These are phyloP conservation scores for Forbesichthys papilliferus DNA, from an alignment of 2,113 vertebrate genomes.

Conservation along the genomic window DNA sequence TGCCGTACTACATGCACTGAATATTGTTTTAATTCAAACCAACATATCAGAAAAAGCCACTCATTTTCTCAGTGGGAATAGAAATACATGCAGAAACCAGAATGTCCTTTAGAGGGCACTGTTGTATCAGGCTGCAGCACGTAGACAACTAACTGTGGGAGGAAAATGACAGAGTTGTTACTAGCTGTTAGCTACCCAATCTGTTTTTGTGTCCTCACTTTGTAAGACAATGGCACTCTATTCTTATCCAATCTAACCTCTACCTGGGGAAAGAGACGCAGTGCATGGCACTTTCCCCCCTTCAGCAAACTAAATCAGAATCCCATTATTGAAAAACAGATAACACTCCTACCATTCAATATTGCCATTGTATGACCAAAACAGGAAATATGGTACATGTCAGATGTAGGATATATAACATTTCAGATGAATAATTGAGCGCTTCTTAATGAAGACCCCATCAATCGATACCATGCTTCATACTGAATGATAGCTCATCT, in stretches of 20 bases:
- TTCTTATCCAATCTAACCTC: constrained; percentile 66
- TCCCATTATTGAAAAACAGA: constrained; percentile 56
- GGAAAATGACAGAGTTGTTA: constrained; percentile 22
- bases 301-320: constrained; percentile 64
- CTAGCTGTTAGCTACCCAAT: constrained; percentile 33
- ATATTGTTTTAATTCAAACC: no score
- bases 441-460: constrained; percentile 29
- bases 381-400: constrained; percentile 60
- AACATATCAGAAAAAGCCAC: constrained; percentile 25
- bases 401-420: constrained; percentile 46
- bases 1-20: constrained; percentile 24
- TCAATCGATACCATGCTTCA: constrained; percentile 50
- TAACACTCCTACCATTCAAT: constrained; percentile 51
- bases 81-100: background rate
- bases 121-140: constrained; percentile 59
- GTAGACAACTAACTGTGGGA: constrained; percentile 7
- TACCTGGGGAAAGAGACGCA: constrained; percentile 46
- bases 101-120: constrained; percentile 66
- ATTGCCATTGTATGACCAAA: constrained; percentile 50
- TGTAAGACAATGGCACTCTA: constrained; percentile 62
- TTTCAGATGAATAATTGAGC: constrained; percentile 45
- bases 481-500: constrained; percentile 46
- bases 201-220: constrained; percentile 62
- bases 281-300: constrained; percentile 26
- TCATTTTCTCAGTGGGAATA: background rate